Evolutionary conservation across 2,888 invertebrate species (phyloP).

Genomic region (Crepidodera aurea): DNA sequence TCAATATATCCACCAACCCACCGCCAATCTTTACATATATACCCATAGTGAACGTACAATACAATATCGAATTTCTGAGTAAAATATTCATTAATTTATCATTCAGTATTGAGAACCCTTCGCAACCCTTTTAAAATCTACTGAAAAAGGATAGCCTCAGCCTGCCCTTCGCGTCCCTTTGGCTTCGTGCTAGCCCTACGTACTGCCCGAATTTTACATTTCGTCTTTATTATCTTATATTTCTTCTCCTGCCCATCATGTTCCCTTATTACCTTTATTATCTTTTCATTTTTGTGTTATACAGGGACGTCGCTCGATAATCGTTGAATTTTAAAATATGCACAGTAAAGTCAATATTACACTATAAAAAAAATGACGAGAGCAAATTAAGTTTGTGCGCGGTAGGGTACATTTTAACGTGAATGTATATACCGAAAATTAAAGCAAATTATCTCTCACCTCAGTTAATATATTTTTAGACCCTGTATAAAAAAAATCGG

Average conservation of each 20-base stretch:
- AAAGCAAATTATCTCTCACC: no score
- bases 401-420: no score
- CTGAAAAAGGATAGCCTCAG: conserved; percentile 37
- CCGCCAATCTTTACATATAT: neutral
- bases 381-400: no score
- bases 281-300: conserved; percentile 28
- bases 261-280: conserved; percentile 36
- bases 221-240: conserved; percentile 42
- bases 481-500: no score
- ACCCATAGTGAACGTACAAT: conserved; percentile 19
- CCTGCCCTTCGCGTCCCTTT: conserved; percentile 10
- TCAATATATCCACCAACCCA: neutral
- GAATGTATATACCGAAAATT: no score
- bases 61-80: conserved; percentile 37
- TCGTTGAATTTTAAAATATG: no score
- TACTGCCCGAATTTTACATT: conserved; percentile 35
- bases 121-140: conserved; percentile 44
- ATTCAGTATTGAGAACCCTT: conserved; percentile 50
- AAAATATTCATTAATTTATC: conserved; percentile 52
- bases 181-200: neutral
- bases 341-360: no score
- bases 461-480: no score
- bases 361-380: no score
- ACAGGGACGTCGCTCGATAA: neutral
- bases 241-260: conserved; percentile 39